A percentile compares a stretch with the other conserved stretches of the same genome.
Evolutionary conservation across 2,113 vertebrate genomes (phyloP).

Genomic region (Cariama cristata): DNA sequence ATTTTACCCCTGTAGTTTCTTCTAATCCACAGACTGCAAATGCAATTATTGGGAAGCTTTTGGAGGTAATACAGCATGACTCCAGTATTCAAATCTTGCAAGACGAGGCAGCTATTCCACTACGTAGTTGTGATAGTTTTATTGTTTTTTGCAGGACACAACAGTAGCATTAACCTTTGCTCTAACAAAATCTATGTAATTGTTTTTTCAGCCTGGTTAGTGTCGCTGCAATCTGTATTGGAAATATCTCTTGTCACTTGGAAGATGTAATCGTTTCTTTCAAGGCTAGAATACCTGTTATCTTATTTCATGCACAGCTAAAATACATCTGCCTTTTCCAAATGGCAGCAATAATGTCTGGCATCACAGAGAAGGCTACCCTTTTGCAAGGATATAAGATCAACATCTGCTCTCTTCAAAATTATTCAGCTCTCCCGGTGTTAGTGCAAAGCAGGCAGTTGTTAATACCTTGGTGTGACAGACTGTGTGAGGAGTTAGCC

Average conservation of each 20-base stretch:
- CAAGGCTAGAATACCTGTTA: background rate
- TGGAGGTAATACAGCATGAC: background rate
- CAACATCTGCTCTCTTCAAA: background rate
- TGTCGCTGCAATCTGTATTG: too few species aligned
- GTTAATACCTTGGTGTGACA: background rate
- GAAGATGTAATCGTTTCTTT: background rate
- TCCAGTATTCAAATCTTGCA: background rate
- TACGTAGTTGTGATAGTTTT: background rate
- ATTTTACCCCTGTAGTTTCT: background rate
- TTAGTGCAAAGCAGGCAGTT: background rate
- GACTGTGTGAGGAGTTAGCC: background rate
- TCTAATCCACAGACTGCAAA: background rate
- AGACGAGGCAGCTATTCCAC: background rate
- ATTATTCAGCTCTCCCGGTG: background rate
- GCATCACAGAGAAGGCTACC: background rate
- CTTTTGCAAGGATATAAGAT: background rate
- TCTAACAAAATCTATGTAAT: background rate
- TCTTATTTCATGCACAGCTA: background rate
- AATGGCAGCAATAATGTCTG: background rate
- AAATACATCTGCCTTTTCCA: background rate
- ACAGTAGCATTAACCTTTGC: background rate
- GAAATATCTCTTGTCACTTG: background rate
- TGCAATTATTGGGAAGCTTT: background rate
- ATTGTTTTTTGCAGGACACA: background rate
- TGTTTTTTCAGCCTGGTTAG: background rate